Percentiles rank a stretch among this genome's conserved stretches.
Conservation (phyloP, 1,140 invertebrate genomes). For the Drosophila pectinifera region DNA sequence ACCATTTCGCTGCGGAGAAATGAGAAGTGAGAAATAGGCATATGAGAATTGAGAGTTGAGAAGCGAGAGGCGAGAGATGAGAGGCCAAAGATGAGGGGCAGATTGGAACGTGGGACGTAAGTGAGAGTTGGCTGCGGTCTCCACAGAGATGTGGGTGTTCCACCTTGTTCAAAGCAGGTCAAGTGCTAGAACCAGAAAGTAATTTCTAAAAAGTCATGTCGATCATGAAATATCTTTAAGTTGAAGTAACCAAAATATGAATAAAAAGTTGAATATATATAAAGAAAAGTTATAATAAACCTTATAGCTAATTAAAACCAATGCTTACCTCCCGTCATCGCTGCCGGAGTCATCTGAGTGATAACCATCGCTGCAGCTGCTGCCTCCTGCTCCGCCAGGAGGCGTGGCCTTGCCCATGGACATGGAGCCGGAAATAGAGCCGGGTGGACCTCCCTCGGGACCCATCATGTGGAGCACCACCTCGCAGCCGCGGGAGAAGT, state of each 20-base stretch:
- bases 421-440: constrained; percentile 12
- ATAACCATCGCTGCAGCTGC: constrained; percentile 89
- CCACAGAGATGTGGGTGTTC: constrained; percentile 50
- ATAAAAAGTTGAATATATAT: neutral
- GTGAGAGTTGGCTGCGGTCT: constrained; percentile 28
- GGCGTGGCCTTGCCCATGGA: constrained; percentile 64
- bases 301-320: no score
- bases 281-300: no score
- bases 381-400: constrained; percentile 86
- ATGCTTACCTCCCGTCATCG: constrained; percentile 88
- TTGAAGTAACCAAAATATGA: neutral
- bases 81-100: constrained; percentile 6
- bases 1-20: constrained; percentile 87
- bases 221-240: neutral
- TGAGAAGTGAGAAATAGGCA: constrained; percentile 25
- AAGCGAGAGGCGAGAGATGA: neutral
- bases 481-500: constrained; percentile 93
- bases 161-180: constrained; percentile 45
- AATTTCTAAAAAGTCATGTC: neutral
- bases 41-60: constrained; percentile 4
- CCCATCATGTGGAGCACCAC: constrained; percentile 92
- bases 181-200: constrained; percentile 44
- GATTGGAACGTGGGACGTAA: constrained; percentile 45
- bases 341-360: constrained; percentile 92
- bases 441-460: constrained; percentile 68